Conservation (phyloP, 2,888 invertebrate genomes). For the Tenthredo scrophulariae region DNA sequence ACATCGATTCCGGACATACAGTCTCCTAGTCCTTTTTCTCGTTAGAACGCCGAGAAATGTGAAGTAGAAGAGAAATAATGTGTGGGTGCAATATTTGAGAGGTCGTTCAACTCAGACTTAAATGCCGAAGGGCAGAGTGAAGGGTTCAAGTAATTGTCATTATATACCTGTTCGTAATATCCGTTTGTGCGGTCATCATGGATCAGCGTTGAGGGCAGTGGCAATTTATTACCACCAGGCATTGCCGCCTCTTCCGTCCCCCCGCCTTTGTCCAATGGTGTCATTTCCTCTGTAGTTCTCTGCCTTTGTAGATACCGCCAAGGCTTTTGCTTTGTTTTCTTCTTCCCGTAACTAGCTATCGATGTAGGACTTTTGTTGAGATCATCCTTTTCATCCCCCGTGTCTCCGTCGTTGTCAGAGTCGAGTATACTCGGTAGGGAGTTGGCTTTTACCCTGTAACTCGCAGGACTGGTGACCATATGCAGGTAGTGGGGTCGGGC, state of each 20-base stretch:
- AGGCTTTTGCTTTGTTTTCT: slow-evolving; percentile 68
- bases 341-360: slow-evolving; percentile 77
- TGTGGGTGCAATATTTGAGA: background rate
- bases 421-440: slow-evolving; percentile 92
- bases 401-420: slow-evolving; percentile 85
- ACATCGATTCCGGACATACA: too few species aligned
- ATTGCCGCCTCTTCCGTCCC: background rate
- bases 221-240: background rate
- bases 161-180: slow-evolving; percentile 42
- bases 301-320: slow-evolving; percentile 75
- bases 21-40: background rate
- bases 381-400: slow-evolving; percentile 78
- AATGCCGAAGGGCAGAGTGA: background rate
- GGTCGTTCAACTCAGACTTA: background rate
- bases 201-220: background rate
- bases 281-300: slow-evolving; percentile 75
- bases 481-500: slow-evolving; percentile 74
- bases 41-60: background rate
- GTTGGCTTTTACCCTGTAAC: slow-evolving; percentile 82
- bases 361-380: slow-evolving; percentile 85
- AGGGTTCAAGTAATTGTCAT: background rate
- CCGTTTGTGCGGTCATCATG: slow-evolving; percentile 32
- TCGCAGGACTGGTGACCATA: slow-evolving; percentile 73
- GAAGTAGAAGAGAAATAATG: background rate
- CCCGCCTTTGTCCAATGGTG: slow-evolving; percentile 67